Percentiles rank a stretch among this genome's conserved stretches.
Evolutionary conservation across 1,140 invertebrate species (phyloP).

Genomic region (Euglossa dilemma): DNA sequence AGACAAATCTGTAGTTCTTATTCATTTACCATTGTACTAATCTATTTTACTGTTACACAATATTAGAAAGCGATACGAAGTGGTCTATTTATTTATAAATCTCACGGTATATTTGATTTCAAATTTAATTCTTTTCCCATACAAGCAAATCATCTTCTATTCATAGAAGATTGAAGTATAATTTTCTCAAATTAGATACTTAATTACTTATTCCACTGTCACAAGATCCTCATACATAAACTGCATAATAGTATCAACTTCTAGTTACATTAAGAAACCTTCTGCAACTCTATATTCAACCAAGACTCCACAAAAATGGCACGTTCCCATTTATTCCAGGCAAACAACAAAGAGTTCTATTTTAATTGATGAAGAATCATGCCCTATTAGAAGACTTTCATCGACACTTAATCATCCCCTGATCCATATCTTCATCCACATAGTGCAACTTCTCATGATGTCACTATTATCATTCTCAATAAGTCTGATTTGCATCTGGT

Average conservation of each 20-base stretch:
- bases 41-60: too few relatives aligned
- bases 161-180: too few relatives aligned
- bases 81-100: too few relatives aligned
- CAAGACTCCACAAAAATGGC: background rate
- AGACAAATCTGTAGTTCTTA: too few relatives aligned
- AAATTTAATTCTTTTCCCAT: too few relatives aligned
- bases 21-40: too few relatives aligned
- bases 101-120: too few relatives aligned
- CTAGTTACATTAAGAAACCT: background rate
- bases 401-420: background rate
- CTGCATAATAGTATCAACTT: background rate
- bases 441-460: background rate
- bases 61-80: too few relatives aligned
- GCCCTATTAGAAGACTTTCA: background rate
- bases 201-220: too few relatives aligned
- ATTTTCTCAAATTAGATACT: too few relatives aligned
- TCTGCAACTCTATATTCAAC: background rate
- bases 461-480: background rate
- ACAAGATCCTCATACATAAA: too few relatives aligned
- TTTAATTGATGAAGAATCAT: background rate
- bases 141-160: too few relatives aligned
- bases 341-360: background rate
- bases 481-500: constrained; percentile 41
- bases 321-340: background rate
- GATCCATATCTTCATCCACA: background rate